Evolutionary conservation across 2,113 vertebrate genomes (phyloP).

Genomic region (Sceloporus undulatus): DNA sequence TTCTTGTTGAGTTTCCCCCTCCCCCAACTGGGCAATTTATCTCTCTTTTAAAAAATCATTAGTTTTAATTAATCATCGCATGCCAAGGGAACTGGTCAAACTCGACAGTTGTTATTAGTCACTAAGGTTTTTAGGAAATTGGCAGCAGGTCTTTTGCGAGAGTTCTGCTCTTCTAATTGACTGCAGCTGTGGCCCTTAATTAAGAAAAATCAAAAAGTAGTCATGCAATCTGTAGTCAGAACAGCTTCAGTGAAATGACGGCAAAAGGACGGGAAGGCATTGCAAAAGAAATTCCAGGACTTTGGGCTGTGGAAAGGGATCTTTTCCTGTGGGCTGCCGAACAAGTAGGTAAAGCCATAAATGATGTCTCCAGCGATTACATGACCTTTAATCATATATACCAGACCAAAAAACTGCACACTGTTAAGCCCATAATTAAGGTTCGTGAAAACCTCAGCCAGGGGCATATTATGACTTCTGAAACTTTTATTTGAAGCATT

Average conservation of each 20-base stretch:
- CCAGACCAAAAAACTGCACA: background rate
- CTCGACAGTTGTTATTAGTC: conserved; percentile 54
- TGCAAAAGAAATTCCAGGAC: conserved; percentile 52
- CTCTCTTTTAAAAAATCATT: conserved; percentile 38
- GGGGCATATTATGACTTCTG: conserved; percentile 18
- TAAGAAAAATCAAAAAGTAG: conserved; percentile 49
- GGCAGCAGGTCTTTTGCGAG: conserved; percentile 61
- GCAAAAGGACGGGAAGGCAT: conserved; percentile 49
- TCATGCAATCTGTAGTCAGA: conserved; percentile 21
- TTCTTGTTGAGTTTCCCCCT: conserved; percentile 25
- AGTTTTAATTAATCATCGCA: conserved; percentile 52
- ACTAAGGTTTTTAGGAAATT: conserved; percentile 48
- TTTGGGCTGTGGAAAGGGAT: conserved; percentile 36
- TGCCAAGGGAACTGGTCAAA: conserved; percentile 60
- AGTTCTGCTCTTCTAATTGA: conserved; percentile 62
- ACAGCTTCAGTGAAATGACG: conserved; percentile 44
- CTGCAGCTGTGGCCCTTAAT: conserved; percentile 49
- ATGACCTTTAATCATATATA: conserved; percentile 34
- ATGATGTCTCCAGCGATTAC: conserved; percentile 21
- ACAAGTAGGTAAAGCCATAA: conserved; percentile 19
- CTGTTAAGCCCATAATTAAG: conserved; percentile 49
- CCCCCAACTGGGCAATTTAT: background rate
- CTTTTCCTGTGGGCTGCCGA: conserved; percentile 47
- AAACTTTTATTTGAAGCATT: background rate
- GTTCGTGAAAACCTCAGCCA: conserved; percentile 40